Evolutionary conservation across 2,888 invertebrate species (phyloP).

Genomic region (Standfussiana lucernea): DNA sequence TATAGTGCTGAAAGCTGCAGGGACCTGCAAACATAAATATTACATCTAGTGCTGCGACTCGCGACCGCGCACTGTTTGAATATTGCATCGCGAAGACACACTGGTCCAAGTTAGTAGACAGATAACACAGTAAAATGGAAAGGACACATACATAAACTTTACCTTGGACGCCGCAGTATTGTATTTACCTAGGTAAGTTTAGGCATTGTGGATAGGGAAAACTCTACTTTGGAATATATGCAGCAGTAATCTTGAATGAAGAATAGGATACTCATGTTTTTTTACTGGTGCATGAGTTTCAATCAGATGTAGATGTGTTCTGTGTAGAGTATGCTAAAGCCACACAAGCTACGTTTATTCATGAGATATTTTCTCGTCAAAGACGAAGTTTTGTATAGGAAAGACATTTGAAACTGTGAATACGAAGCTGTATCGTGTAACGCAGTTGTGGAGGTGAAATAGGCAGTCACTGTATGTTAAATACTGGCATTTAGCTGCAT

Average conservation of each 20-base stretch:
- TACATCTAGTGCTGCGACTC: slow-evolving; percentile 34
- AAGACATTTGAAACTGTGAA: not conserved
- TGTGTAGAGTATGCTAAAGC: not conserved
- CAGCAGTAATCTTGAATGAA: slow-evolving; percentile 11
- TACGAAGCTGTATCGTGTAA: not conserved
- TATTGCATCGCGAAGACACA: slow-evolving; percentile 69
- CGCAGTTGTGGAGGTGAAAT: not conserved
- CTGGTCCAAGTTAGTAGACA: slow-evolving; percentile 54
- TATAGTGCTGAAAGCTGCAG: slow-evolving; percentile 38
- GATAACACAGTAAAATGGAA: slow-evolving; percentile 67
- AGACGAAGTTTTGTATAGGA: not conserved
- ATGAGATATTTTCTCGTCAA: not conserved
- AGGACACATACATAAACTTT: slow-evolving; percentile 65
- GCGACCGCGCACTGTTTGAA: slow-evolving; percentile 53
- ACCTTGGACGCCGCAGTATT: slow-evolving; percentile 27
- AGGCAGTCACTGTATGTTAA: not conserved
- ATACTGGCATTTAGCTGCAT: not conserved
- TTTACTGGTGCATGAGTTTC: not conserved
- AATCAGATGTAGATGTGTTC: not conserved
- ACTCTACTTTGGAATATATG: slow-evolving; percentile 17
- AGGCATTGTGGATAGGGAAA: not conserved
- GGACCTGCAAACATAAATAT: slow-evolving; percentile 49
- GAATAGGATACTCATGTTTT: not conserved
- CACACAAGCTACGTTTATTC: not conserved
- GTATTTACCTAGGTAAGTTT: slow-evolving; percentile 41